Conservation (phyloP, 2,113 vertebrate species). For the Labeo rohita region DNA sequence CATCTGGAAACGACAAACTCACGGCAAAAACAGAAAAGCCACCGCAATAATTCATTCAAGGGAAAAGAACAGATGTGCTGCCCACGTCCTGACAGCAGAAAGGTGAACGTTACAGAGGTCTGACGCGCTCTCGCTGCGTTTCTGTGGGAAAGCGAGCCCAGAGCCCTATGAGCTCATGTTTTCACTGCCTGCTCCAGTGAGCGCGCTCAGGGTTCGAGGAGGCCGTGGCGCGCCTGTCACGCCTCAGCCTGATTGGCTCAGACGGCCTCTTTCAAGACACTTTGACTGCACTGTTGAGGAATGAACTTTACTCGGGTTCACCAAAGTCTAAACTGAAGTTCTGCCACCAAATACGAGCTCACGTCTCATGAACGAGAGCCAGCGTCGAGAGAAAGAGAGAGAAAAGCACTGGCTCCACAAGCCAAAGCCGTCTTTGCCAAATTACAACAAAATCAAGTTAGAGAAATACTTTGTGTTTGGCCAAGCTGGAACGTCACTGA, state of each 20-base stretch:
- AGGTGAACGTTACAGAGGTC: background rate
- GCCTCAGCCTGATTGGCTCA: slow-evolving; percentile 68
- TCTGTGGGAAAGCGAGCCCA: background rate
- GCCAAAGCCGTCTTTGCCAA: background rate
- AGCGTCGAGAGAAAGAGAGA: background rate
- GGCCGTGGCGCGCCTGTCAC: slow-evolving; percentile 67
- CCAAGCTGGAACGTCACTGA: background rate
- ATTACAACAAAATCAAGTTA: background rate
- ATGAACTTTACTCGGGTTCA: slow-evolving; percentile 56
- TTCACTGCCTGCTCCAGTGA: slow-evolving; percentile 63
- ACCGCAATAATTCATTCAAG: background rate
- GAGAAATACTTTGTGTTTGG: background rate
- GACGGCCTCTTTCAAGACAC: slow-evolving; percentile 64
- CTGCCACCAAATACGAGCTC: background rate
- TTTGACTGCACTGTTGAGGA: slow-evolving; percentile 68
- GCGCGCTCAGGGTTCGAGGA: slow-evolving; percentile 20
- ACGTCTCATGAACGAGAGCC: background rate
- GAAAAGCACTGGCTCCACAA: background rate
- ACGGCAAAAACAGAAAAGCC: background rate
- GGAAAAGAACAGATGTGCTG: background rate
- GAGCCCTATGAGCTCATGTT: slow-evolving; percentile 72
- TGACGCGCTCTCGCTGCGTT: slow-evolving; percentile 15
- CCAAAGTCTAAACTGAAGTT: slow-evolving; percentile 43
- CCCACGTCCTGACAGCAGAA: background rate
- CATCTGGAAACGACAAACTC: slow-evolving; percentile 22